phyloP scores from a whole-genome alignment of 2,113 vertebrate genomes.

The Fregetta grallaria region DNA sequence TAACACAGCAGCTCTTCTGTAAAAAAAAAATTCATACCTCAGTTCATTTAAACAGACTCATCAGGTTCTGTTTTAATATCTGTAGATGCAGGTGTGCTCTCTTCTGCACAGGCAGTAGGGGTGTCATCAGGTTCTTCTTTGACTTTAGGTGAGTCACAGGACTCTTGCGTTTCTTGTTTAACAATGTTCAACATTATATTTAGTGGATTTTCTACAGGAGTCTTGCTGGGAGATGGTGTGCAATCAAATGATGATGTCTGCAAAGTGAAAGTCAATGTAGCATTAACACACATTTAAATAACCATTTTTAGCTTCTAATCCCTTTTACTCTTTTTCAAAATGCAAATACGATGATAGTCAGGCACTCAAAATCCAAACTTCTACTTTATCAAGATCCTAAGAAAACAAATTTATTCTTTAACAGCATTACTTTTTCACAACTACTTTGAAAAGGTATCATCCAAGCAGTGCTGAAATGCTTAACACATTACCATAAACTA shows the following conservation, averaged over 20 bases:
- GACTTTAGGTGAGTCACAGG: conserved; percentile 74
- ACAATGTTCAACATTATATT: conserved; percentile 83
- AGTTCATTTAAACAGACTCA: conserved; percentile 73
- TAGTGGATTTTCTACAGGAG: conserved; percentile 89
- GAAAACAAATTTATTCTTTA: neutral
- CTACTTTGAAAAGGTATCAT: neutral
- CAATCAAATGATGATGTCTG: conserved; percentile 91
- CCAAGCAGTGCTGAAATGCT: neutral
- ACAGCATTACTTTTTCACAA: neutral
- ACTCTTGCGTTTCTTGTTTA: conserved; percentile 82
- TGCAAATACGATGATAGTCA: rapidly evolving
- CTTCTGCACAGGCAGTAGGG: conserved; percentile 73
- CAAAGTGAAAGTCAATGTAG: neutral
- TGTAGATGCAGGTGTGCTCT: conserved; percentile 69
- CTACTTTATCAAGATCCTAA: neutral
- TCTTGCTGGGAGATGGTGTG: conserved; percentile 92
- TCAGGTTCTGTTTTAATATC: conserved; percentile 80
- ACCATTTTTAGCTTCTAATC: neutral
- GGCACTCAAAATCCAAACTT: neutral
- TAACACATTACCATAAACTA: neutral
- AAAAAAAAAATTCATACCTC: conserved; percentile 63
- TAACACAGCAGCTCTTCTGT: conserved; percentile 75
- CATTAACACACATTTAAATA: neutral
- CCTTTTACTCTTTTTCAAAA: neutral
- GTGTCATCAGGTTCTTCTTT: conserved; percentile 83